A percentile compares a stretch with the other conserved stretches of the same genome.
Evolutionary conservation across 2,888 invertebrate species (phyloP).

Genomic region (Zaprionus lineosus): DNA sequence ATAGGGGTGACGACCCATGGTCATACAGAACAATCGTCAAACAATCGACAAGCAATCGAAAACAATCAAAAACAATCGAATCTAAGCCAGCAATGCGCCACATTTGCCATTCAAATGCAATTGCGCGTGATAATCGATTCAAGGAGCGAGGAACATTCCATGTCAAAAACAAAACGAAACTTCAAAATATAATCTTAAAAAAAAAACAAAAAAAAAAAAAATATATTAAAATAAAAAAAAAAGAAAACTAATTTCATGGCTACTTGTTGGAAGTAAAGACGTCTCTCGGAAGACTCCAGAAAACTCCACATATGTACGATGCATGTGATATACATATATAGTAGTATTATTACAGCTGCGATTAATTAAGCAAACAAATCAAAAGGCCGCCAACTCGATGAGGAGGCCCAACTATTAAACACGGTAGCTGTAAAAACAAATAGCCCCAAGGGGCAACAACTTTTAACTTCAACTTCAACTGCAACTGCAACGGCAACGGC

Average conservation of each 20-base stretch:
- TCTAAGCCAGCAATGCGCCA: constrained; percentile 58
- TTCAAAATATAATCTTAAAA: not conserved
- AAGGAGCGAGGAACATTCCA: constrained; percentile 3
- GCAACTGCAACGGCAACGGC: no score
- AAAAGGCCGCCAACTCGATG: constrained; percentile 37
- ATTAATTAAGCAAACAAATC: constrained; percentile 76
- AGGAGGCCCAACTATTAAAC: constrained; percentile 53
- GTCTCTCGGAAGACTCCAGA: no score
- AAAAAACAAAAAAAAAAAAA: not conserved
- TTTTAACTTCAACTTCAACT: no score
- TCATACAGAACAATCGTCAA: constrained; percentile 9
- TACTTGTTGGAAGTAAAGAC: constrained; percentile 30
- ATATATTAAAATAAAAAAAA: constrained; percentile 11
- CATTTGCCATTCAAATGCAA: constrained; percentile 69
- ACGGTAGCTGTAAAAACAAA: constrained; percentile 76
- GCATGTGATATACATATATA: no score
- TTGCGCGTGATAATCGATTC: constrained; percentile 71
- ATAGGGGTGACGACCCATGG: not conserved
- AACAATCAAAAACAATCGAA: constrained; percentile 29
- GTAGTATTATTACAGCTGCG: constrained; percentile 78
- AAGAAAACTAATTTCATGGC: constrained; percentile 56
- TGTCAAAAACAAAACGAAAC: constrained; percentile 1
- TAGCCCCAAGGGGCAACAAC: constrained; percentile 49
- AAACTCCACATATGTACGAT: no score
- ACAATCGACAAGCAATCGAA: constrained; percentile 31